These are phyloP conservation scores for Gracilinanus agilis DNA, from an alignment of 2,113 vertebrate genomes.

Conservation along the genomic window DNA sequence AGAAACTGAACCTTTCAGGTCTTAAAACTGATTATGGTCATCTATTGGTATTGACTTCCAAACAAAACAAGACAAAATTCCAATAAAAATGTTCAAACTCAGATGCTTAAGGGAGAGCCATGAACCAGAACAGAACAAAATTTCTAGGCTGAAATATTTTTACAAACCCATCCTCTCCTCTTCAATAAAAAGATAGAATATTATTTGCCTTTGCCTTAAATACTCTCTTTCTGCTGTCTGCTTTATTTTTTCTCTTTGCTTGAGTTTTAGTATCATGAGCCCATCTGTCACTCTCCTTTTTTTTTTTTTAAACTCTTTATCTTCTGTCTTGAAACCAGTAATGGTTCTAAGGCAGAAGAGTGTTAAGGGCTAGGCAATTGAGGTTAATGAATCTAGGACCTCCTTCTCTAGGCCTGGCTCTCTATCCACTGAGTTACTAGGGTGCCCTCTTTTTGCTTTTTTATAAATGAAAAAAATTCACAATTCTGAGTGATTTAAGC, in stretches of 20 bases:
- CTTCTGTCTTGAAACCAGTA: too few species aligned
- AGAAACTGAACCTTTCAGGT: conserved; percentile 13
- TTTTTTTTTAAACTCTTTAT: too few species aligned
- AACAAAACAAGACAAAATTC: conserved; percentile 16
- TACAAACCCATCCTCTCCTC: not conserved
- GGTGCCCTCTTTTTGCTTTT: not conserved
- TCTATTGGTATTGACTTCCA: not conserved
- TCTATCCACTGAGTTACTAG: too few species aligned
- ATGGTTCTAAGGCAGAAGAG: too few species aligned
- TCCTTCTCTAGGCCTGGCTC: too few species aligned
- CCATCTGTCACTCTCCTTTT: not conserved
- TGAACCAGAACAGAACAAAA: not conserved
- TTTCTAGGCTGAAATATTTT: not conserved
- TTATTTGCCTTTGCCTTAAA: conserved; percentile 51
- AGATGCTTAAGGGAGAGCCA: not conserved
- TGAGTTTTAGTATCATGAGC: not conserved
- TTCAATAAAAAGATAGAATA: conserved; percentile 6
- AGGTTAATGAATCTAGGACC: too few species aligned
- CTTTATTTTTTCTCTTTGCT: not conserved
- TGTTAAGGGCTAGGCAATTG: too few species aligned
- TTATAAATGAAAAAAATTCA: conserved; percentile 16
- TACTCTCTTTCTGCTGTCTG: not conserved
- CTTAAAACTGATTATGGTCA: not conserved
- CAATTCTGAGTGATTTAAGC: conserved; percentile 54
- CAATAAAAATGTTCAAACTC: conserved; percentile 32